Conservation (phyloP, 2,113 vertebrate genomes). For the Catharus fuscescens region DNA sequence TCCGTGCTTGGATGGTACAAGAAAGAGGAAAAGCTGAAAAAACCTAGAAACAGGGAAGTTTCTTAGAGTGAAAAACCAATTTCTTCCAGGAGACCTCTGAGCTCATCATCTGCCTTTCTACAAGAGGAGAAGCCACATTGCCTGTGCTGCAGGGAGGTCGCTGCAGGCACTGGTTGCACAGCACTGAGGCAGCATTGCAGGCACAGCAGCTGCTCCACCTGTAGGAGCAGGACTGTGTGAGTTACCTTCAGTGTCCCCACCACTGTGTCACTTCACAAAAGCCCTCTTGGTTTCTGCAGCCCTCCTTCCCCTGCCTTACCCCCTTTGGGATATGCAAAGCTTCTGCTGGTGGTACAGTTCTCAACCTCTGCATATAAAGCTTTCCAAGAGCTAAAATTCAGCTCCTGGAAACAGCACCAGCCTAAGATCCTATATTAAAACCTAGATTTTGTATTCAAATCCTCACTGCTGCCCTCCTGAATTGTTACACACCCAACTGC, state of each 20-base stretch:
- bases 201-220: background rate
- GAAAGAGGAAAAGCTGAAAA: background rate
- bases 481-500: background rate
- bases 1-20: background rate
- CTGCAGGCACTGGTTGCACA: background rate
- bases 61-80: background rate
- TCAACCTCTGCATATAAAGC: background rate
- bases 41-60: background rate
- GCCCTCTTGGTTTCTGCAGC: background rate
- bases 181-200: rapidly evolving
- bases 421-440: background rate
- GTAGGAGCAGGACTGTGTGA: background rate
- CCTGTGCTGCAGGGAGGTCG: rapidly evolving
- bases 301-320: background rate
- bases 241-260: background rate
- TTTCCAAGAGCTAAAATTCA: background rate
- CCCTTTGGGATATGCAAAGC: background rate
- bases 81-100: background rate
- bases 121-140: background rate
- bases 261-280: background rate
- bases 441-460: background rate
- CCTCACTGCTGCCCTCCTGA: background rate
- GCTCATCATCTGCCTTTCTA: background rate
- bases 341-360: background rate
- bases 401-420: background rate